Conservation (phyloP, 2,113 vertebrate species). For the Caranx ignobilis region DNA sequence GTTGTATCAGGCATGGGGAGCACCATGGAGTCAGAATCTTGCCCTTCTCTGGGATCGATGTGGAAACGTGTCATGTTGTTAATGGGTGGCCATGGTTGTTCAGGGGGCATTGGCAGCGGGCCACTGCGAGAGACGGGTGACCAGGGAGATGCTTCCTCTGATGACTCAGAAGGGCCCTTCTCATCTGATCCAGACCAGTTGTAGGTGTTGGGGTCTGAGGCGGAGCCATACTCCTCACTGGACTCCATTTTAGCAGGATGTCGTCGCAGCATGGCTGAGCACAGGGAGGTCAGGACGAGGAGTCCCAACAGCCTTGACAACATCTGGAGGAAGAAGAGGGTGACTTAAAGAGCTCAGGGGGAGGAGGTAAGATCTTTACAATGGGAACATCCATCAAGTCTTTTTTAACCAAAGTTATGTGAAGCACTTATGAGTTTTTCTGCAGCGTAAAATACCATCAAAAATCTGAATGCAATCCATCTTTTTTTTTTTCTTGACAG, state of each 20-base stretch:
- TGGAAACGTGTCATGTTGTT: not conserved
- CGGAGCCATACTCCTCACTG: not conserved
- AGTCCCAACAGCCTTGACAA: conserved; percentile 46
- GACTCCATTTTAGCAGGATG: not conserved
- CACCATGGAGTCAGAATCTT: accelerated
- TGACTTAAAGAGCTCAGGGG: not conserved
- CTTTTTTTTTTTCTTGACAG: too few relatives aligned
- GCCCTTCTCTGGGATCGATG: not conserved
- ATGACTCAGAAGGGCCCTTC: not conserved
- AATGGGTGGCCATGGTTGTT: accelerated
- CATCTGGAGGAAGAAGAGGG: conserved; percentile 60
- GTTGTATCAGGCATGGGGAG: not conserved
- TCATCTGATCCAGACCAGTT: accelerated
- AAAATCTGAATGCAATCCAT: not conserved
- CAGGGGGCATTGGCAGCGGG: not conserved
- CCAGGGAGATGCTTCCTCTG: not conserved
- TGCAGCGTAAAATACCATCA: not conserved
- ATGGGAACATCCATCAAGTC: not conserved
- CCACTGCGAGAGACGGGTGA: accelerated
- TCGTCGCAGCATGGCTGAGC: conserved; percentile 29
- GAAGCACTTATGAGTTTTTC: not conserved
- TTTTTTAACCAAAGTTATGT: not conserved
- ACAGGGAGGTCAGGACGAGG: conserved; percentile 32
- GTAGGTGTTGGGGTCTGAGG: conserved; percentile 6
- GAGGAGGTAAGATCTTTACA: not conserved